These are phyloP conservation scores for Aphrophora alni DNA, from an alignment of 2,888 invertebrate species.

Conservation along the genomic window DNA sequence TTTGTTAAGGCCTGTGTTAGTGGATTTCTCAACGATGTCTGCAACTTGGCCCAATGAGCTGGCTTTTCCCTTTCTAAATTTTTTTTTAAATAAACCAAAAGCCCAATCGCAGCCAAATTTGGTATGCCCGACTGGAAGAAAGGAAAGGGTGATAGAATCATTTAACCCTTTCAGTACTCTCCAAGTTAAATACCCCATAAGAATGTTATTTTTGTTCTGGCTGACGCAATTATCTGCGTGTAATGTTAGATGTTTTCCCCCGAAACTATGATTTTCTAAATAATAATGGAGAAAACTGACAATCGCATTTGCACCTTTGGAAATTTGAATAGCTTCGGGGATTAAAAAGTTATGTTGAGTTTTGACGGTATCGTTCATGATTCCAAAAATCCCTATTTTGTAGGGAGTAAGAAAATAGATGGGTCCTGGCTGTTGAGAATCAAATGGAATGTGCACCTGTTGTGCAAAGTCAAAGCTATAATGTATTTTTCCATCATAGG, in stretches of 20 bases:
- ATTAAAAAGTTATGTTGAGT: too few relatives aligned
- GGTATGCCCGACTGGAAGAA: too few relatives aligned
- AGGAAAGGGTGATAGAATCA: constrained; percentile 19
- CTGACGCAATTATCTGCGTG: background rate
- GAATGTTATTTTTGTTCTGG: too few relatives aligned
- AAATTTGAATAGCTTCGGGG: too few relatives aligned
- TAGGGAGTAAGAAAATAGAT: too few relatives aligned
- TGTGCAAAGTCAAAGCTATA: constrained; percentile 31
- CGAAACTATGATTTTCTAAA: background rate
- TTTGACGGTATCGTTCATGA: too few relatives aligned
- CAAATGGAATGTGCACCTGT: constrained; percentile 23
- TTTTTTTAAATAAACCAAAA: constrained; percentile 30
- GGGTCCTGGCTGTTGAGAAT: constrained; percentile 23
- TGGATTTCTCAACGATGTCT: too few relatives aligned
- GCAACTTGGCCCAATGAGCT: too few relatives aligned
- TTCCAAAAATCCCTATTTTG: too few relatives aligned
- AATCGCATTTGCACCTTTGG: constrained; percentile 15
- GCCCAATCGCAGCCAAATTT: constrained; percentile 20
- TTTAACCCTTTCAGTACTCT: background rate
- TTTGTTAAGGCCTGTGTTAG: too few relatives aligned
- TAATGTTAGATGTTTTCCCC: background rate
- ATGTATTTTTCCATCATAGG: constrained; percentile 23
- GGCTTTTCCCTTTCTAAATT: background rate
- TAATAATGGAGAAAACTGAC: constrained; percentile 6
- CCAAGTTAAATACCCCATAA: too few relatives aligned